Evolutionary conservation across 1,140 invertebrate genomes (phyloP).

Genomic region (Pogonognathellus flavescens): DNA sequence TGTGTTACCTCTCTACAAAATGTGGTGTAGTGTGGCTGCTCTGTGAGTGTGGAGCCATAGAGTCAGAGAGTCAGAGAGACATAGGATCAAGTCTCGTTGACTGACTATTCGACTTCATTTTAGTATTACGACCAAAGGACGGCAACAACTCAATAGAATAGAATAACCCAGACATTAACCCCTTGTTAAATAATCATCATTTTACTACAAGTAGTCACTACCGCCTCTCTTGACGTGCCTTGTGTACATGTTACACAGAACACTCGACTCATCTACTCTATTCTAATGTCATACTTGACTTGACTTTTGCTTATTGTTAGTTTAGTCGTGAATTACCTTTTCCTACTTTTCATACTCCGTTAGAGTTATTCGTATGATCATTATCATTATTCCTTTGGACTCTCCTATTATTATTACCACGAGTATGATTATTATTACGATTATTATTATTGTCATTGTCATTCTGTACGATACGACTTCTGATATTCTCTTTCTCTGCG

Average conservation of each 20-base stretch:
- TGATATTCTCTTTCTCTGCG: not conserved
- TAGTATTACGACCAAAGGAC: conserved; percentile 25
- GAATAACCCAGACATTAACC: conserved; percentile 56
- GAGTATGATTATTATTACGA: conserved; percentile 52
- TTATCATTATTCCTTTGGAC: conserved; percentile 46
- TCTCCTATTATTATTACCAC: conserved; percentile 39
- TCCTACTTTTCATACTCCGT: conserved; percentile 49
- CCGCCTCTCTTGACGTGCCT: conserved; percentile 24
- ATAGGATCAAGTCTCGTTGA: not conserved
- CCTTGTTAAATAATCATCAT: conserved; percentile 62
- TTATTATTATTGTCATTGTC: conserved; percentile 48
- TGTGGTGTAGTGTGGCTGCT: not conserved
- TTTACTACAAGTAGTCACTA: conserved; percentile 50
- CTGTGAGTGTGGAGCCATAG: too few relatives aligned
- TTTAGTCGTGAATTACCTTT: conserved; percentile 47
- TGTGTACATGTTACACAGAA: not conserved
- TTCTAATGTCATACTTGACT: conserved; percentile 21
- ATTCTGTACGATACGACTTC: not conserved
- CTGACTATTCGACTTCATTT: conserved; percentile 7
- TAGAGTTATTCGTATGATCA: conserved; percentile 50
- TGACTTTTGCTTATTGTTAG: conserved; percentile 46
- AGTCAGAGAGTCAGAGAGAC: too few relatives aligned
- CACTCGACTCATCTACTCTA: not conserved
- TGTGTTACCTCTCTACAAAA: not conserved
- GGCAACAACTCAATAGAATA: conserved; percentile 48